Percentiles rank a stretch among this genome's conserved stretches.
Conservation (phyloP, 2,888 invertebrate species). For the Machimus atricapillus region DNA sequence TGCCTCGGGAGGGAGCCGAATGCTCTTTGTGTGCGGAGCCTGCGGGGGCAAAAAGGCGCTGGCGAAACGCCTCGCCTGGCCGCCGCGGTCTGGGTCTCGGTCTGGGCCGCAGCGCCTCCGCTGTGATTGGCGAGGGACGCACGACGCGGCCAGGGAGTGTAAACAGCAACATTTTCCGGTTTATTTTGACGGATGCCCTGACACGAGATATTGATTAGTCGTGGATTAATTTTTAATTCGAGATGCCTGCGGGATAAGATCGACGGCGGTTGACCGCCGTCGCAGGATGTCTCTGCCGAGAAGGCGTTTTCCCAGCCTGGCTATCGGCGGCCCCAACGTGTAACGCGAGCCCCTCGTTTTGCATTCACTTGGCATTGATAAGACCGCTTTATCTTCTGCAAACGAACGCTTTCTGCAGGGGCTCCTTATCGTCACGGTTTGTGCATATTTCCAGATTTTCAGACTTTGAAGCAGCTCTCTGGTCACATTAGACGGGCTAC, state of each 20-base stretch:
- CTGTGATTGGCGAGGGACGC: not conserved
- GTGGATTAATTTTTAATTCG: conserved; percentile 19
- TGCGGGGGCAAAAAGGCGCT: not conserved
- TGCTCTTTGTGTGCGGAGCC: conserved; percentile 18
- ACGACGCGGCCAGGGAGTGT: not conserved
- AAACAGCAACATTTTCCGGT: conserved; percentile 31
- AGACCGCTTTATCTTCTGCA: not conserved
- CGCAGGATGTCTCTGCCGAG: not conserved
- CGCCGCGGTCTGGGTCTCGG: not conserved
- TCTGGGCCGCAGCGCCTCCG: not conserved
- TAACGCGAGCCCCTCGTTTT: not conserved
- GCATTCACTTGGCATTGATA: not conserved
- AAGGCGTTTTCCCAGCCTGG: not conserved
- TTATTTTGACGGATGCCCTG: conserved; percentile 31
- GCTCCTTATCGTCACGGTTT: not conserved
- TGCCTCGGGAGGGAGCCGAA: not conserved
- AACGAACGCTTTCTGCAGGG: not conserved
- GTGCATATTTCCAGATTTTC: not conserved
- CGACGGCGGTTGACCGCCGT: not conserved
- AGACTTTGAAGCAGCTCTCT: not conserved
- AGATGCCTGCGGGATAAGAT: not conserved
- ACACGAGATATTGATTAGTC: conserved; percentile 36
- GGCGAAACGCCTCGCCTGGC: not conserved
- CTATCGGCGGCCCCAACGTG: not conserved
- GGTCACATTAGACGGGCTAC: not conserved